Base-by-base conservation (phyloP, 1,140 invertebrate species). In the Drosophila ironensis region DNA sequence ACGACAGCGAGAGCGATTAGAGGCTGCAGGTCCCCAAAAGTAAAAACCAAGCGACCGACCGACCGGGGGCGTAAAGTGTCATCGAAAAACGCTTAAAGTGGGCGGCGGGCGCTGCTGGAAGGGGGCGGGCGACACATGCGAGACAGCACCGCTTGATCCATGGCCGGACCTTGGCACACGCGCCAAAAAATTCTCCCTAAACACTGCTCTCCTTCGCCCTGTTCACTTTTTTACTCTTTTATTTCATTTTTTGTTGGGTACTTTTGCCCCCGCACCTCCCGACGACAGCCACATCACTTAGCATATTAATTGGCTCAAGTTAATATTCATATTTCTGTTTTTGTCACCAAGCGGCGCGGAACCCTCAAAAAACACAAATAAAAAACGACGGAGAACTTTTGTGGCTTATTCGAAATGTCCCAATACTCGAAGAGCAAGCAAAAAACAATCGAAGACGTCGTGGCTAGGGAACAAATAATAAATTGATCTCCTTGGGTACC, bases 231-330 rank as follows among this genome's bases (percentile, higher is more conserved):
- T 41, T 17, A 37, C 41, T 24, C 54, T 44, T 41, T 33, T 12
- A 5, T n/a, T n/a, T 8, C 8, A 11, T 33, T 33, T 33, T 33
- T 37, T 37, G 5, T 37, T 17, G 16, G 7, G 12, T 35, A 4
- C 14, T 17, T 41, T 7, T 35, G 1, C 16, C 17, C 4, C 5
- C 14, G 17, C 7, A 7, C 40, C 38, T 7, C 51, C 40, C 51
- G 69, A 72, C 63, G 73, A 72, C 61, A 69, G 69, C 17, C 61
- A 46, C 63, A 78, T 63, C 81, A 69, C 72, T 81, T 80, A 86
- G 84, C 80, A 86, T 86, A 84, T 84, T 84, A 84, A 84, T 84
- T 86, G 78, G 80, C 80, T 86, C 59, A 71, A 71, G 54, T 56
- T 73, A 84, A 84, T 80, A 74, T 80, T 74, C 75, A 80, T 64